phyloP scores from a whole-genome alignment of 37 sponge, comb jelly and placozoan genomes.

The Ianthella basta region DNA sequence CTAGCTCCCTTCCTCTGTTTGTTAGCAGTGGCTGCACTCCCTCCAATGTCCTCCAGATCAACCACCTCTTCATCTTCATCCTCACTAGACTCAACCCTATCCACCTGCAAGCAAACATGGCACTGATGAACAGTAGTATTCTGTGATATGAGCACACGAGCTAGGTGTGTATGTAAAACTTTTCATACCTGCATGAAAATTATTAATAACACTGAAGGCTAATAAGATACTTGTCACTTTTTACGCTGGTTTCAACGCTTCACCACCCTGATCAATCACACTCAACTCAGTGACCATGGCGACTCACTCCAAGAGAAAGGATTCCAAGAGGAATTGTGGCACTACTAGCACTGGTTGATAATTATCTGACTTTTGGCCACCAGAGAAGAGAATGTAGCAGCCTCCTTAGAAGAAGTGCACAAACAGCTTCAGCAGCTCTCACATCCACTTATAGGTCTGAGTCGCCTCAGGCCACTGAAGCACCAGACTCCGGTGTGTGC shows the following conservation, averaged over 20 bases:
- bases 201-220: no score
- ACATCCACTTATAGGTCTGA: constrained; percentile 33
- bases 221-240: constrained; percentile 29
- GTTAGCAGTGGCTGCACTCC: constrained; percentile 46
- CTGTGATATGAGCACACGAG: no score
- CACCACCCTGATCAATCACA: constrained; percentile 42
- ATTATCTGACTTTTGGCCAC: constrained; percentile 2
- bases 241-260: constrained; percentile 53
- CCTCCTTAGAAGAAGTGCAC: background rate
- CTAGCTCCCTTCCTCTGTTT: background rate
- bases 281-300: no score
- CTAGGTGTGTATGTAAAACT: no score
- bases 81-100: constrained; percentile 31
- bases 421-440: no score
- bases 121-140: no score
- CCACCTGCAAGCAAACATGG: constrained; percentile 35
- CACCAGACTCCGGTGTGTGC: no score
- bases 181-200: no score
- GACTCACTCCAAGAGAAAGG: background rate
- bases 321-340: background rate
- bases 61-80: constrained; percentile 54
- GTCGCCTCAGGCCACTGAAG: no score
- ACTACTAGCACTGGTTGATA: background rate
- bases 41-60: constrained; percentile 93
- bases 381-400: background rate